These are phyloP conservation scores for Odontocolon sp. DNA, from an alignment of 2,888 invertebrate genomes.

Conservation along the genomic window DNA sequence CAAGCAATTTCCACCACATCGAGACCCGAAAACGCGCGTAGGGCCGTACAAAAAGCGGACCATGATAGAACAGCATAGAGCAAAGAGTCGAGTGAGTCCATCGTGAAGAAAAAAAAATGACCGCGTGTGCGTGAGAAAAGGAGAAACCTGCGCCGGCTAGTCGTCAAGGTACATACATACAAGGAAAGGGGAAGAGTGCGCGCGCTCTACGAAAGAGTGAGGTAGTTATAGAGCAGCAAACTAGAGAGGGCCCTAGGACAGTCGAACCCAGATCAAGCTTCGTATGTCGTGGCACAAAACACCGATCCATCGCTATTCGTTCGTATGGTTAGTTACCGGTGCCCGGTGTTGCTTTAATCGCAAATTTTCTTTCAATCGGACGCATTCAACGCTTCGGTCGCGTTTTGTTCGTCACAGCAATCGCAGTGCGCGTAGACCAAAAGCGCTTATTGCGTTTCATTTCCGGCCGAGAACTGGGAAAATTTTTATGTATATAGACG, in stretches of 20 bases:
- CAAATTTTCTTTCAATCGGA: background rate
- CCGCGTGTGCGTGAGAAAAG: conserved; percentile 42
- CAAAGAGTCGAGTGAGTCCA: background rate
- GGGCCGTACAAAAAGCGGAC: conserved; percentile 25
- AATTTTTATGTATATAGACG: background rate
- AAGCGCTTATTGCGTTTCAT: background rate
- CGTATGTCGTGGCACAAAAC: conserved; percentile 58
- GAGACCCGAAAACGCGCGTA: conserved; percentile 7
- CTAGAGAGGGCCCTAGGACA: conserved; percentile 62
- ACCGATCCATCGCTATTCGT: conserved; percentile 25
- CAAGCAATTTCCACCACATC: conserved; percentile 29
- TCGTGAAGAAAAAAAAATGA: background rate
- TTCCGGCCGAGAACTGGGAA: background rate
- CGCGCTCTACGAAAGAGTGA: conserved; percentile 22
- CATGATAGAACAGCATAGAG: background rate
- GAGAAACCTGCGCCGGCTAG: conserved; percentile 34
- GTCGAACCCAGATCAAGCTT: conserved; percentile 65
- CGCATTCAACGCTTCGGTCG: too few relatives aligned
- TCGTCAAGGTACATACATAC: background rate
- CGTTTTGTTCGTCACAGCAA: background rate
- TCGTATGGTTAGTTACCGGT: background rate
- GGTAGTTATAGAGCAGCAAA: conserved; percentile 44
- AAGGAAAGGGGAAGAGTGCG: conserved; percentile 17
- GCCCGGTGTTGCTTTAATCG: background rate
- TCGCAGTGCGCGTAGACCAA: background rate